Base-by-base conservation (phyloP, 2,888 invertebrate genomes). In the Cosmopolites sordidus region DNA sequence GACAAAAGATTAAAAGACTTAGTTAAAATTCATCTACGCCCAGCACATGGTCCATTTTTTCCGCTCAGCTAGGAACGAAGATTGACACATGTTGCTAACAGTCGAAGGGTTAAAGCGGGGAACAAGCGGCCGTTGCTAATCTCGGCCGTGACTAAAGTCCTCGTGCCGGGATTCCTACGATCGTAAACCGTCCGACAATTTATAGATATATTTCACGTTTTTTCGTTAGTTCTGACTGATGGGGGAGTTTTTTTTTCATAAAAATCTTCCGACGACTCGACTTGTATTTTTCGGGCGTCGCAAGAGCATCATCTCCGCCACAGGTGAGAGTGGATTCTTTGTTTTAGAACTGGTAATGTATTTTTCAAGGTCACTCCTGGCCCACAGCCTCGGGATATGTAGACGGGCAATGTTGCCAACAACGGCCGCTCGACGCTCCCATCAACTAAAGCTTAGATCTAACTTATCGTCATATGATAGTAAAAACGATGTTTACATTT, bases 311-410 rank as follows among this genome's bases (percentile, higher is more conserved):
- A 9, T n/a, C 33, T 5, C 33, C 11, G 33, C 33, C 33, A 33
- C 33, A 33, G 33, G 51, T 42, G 54, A 30, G 60, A 60, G 49
- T 55, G 48, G 54, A 51, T 58, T 58, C 58, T 58, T 58, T 58
- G 58, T 58, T 58, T 58, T 53, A 55, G 45, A 58, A 58, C 58
- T 58, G 58, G 58, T 58, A 58, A 58, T 58, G 58, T 58, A 55
- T 55, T 66, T 65, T 67, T 69, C 67, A 70, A 70, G 70, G 70
- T 68, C 69, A 69, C 64, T 69, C 67, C 68, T 70, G 70, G 69
- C 70, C 70, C 68, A 70, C 63, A 65, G 69, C 70, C 69, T 60
- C 63, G 52, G 68, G 70, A 64, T 59, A 60, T 56, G 61, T 62
- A 58, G 58, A 59, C 60, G 33, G 33, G n/a, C 33, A 11, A 12